phyloP scores from a whole-genome alignment of 2,113 vertebrate species.

The Formicarius rufipectus region DNA sequence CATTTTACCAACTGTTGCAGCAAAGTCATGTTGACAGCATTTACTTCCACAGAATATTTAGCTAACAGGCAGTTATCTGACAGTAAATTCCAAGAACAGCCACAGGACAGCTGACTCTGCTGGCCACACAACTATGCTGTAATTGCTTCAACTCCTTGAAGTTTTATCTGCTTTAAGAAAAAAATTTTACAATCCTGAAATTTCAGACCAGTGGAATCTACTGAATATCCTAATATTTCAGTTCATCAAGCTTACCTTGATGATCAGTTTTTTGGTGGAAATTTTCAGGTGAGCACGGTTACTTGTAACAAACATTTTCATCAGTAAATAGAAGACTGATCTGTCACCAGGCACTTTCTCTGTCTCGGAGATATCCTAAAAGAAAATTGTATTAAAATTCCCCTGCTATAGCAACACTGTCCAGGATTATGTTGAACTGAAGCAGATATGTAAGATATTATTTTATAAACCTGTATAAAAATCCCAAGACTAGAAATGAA shows the following conservation, averaged over 20 bases:
- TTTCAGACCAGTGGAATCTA: not conserved
- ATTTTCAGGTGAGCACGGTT: constrained; percentile 78
- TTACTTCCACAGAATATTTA: not conserved
- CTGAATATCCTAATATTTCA: not conserved
- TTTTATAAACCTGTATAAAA: not conserved
- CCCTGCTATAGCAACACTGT: not conserved
- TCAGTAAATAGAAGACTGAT: constrained; percentile 89
- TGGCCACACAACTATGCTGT: not conserved
- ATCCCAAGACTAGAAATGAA: not conserved
- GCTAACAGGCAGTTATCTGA: not conserved
- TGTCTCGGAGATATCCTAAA: constrained; percentile 76
- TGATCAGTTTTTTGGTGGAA: constrained; percentile 83
- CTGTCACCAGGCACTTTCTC: constrained; percentile 78
- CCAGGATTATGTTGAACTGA: not conserved
- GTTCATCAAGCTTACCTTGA: constrained; percentile 82
- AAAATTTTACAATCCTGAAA: not conserved
- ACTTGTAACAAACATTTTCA: constrained; percentile 93
- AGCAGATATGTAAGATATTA: not conserved
- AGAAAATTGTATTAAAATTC: not conserved
- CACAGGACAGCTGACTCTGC: not conserved
- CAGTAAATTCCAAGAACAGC: not conserved
- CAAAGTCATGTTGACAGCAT: not conserved
- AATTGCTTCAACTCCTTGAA: not conserved
- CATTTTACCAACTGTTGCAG: not conserved
- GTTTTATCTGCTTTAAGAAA: not conserved